Evolutionary conservation across 2,888 invertebrate genomes (phyloP), one percentile per base, ranked within the genome.

Genomic region (Campoplex capitator): DNA sequence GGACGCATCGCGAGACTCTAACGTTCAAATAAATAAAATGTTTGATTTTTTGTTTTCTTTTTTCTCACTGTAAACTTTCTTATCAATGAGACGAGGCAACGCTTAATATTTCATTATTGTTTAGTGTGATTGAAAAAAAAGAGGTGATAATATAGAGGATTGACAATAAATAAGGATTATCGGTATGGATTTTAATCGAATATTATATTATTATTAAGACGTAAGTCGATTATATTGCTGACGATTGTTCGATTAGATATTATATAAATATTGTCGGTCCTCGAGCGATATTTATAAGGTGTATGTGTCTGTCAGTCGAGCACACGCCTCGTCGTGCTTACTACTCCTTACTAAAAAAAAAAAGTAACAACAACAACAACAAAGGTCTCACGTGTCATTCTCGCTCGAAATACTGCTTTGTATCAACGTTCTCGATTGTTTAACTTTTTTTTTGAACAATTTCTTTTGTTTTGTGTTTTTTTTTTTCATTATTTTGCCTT

Each of bases 221-320:
- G 8, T 68, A 75, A 75, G 58, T 68, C 68, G 0, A 23, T 23
- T 35, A 82, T 82, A 70, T 23, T 45, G 75, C 32, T 48, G 75
- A 68, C 75, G 58, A 85, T 87, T 83, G 85, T 87, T 88, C 85
- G 88, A 88, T 88, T 78, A 84, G 77, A 84, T 65, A 87, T 28
- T n/a, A 71, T 45, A 67, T 79, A 86, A 73, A 84, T 77, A 84
- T 84, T 87, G 87, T 87, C 87, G 87, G 78, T 87, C 87, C 87
- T 87, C 87, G 81, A 82, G 75, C 58, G 74, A 84, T 82, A 87
- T 84, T 78, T 81, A 68, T 87, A 84, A 84, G 73, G 67, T 75
- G 65, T 70, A 84, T 74, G 74, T 62, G 35, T 65, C 76, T 62
- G 35, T 65, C 76, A 68, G 80, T 77, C 77, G 73, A 76, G 83